These are phyloP conservation scores for Aphidius ervi DNA, from an alignment of 1,140 invertebrate genomes.

Conservation along the genomic window DNA sequence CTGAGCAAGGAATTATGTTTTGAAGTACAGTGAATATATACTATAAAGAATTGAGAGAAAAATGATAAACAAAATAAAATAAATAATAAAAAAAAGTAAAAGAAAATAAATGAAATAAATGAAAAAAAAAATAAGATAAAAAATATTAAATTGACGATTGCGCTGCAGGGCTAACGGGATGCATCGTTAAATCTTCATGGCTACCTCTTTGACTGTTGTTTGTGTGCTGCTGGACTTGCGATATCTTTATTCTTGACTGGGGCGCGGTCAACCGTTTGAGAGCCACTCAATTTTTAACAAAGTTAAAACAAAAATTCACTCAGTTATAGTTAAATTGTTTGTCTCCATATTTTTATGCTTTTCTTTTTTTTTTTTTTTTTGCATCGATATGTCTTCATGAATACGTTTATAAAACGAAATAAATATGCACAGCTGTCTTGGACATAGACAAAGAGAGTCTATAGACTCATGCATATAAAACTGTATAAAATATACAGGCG, in stretches of 20 bases:
- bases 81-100: constrained; percentile 2
- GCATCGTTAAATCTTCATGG: constrained; percentile 14
- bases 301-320: no score
- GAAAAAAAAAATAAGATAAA: constrained; percentile 2
- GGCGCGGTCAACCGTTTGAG: constrained; percentile 16
- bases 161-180: constrained; percentile 14
- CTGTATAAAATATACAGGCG: no score
- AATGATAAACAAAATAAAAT: neutral
- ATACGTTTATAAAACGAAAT: no score
- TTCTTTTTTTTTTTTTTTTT: neutral
- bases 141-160: constrained; percentile 12
- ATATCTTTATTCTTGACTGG: constrained; percentile 17
- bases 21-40: neutral
- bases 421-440: no score
- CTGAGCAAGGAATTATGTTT: constrained; percentile 14
- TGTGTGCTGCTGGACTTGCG: neutral
- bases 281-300: neutral
- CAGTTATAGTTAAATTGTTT: no score
- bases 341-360: neutral
- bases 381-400: no score
- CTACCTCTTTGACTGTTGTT: neutral
- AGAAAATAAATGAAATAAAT: constrained; percentile 10
- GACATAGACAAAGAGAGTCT: no score
- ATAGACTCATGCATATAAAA: no score
- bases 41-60: constrained; percentile 10